phyloP scores from a whole-genome alignment of 2,888 invertebrate genomes.

The Pseudoips prasinana region DNA sequence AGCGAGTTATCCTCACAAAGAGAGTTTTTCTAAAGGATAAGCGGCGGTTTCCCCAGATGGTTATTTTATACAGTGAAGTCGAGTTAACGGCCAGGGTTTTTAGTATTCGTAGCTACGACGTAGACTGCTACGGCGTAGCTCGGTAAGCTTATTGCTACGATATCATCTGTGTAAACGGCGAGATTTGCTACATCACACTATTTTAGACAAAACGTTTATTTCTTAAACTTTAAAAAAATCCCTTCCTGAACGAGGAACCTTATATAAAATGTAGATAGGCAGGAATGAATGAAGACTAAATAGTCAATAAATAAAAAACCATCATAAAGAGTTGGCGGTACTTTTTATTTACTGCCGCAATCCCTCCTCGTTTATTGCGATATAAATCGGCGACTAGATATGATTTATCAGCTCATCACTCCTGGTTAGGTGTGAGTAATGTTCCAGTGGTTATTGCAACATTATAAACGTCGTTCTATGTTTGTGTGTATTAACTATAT shows the following conservation, averaged over 20 bases:
- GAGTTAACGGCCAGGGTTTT: slow-evolving; percentile 64
- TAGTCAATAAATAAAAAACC: slow-evolving; percentile 41
- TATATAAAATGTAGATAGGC: background rate
- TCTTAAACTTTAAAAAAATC: no score
- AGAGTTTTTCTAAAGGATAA: slow-evolving; percentile 75
- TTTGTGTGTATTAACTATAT: slow-evolving; percentile 1
- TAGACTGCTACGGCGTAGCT: slow-evolving; percentile 34
- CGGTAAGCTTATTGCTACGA: slow-evolving; percentile 21
- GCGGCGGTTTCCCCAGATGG: slow-evolving; percentile 74
- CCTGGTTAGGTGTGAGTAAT: slow-evolving; percentile 73
- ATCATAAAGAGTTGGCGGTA: slow-evolving; percentile 62
- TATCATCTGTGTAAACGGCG: slow-evolving; percentile 22
- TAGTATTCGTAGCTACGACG: slow-evolving; percentile 32
- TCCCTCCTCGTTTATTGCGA: slow-evolving; percentile 72
- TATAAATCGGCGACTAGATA: slow-evolving; percentile 77
- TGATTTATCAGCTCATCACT: slow-evolving; percentile 79
- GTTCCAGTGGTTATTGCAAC: slow-evolving; percentile 63
- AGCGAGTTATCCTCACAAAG: slow-evolving; percentile 76
- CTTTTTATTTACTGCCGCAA: slow-evolving; percentile 66
- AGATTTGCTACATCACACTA: slow-evolving; percentile 7
- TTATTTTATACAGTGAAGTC: slow-evolving; percentile 78
- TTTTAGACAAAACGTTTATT: no score
- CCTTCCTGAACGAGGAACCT: no score
- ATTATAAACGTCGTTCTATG: slow-evolving; percentile 56
- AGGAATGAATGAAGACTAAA: slow-evolving; percentile 19